phyloP scores from a whole-genome alignment of 2,888 invertebrate genomes.

The Stenoptilia bipunctidactyla region DNA sequence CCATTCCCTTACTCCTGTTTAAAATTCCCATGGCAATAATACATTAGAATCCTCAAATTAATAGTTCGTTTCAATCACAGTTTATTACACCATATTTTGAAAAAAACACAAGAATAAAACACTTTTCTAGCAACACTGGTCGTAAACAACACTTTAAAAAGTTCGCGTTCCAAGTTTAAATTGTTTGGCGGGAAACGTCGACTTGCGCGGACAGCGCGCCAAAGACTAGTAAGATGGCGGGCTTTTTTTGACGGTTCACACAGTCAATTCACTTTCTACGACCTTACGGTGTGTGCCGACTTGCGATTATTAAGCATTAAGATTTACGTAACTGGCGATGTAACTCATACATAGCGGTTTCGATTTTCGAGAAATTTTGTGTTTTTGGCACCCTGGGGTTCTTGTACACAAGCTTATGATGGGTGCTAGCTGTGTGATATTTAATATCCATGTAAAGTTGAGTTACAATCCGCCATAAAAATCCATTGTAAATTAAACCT shows the following conservation, averaged over 20 bases:
- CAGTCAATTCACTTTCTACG: slow-evolving; percentile 71
- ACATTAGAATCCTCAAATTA: not conserved
- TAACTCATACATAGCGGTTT: slow-evolving; percentile 44
- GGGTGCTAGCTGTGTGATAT: no score
- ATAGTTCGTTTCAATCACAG: not conserved
- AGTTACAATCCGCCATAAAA: no score
- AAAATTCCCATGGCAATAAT: not conserved
- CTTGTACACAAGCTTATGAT: no score
- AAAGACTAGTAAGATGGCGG: slow-evolving; percentile 66
- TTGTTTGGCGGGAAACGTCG: slow-evolving; percentile 55
- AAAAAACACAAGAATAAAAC: not conserved
- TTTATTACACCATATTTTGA: not conserved
- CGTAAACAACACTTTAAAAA: slow-evolving; percentile 9
- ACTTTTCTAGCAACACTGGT: slow-evolving; percentile 31
- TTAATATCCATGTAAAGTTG: no score
- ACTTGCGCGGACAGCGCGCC: slow-evolving; percentile 53
- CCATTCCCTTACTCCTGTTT: not conserved
- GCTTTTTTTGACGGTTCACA: slow-evolving; percentile 66
- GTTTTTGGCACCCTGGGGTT: not conserved
- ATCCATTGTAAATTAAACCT: no score
- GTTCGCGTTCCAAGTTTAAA: slow-evolving; percentile 43
- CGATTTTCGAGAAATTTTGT: slow-evolving; percentile 39
- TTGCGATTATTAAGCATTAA: slow-evolving; percentile 66
- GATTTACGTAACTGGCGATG: slow-evolving; percentile 62
- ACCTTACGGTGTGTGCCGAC: slow-evolving; percentile 66